Base-by-base conservation (phyloP, 1,140 invertebrate species). In the Leptoteleia sp. region DNA sequence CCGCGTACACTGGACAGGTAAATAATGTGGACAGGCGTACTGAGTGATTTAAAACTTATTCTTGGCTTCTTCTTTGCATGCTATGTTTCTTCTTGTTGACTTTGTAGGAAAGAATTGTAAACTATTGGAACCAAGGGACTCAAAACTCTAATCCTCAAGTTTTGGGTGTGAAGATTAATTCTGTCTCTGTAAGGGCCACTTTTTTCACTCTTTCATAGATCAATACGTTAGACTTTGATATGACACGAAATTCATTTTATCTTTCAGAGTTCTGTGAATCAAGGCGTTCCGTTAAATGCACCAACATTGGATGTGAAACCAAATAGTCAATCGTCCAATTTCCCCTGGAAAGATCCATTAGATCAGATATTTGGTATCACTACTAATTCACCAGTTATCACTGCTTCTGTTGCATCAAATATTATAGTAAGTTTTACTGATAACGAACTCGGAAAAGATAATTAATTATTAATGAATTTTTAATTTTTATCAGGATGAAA, bases 1-100 rank as follows among this genome's bases (percentile, higher is more conserved):
- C 85, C 65, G 81, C 88, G 78, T 88, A 87, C 59, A 89, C 89
- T 45, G 86, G 84, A 86, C 88, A 90, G 88, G 89, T 89, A 88
- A 81, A 72, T 65, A 22, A 65, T 12, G 17, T 16, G 17, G 48
- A n/a, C 1, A 40, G 19, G 57, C 73, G 43, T 80, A 71, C 75
- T 64, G 37, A 76, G 82, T 76, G 75, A 81, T 83, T 82, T 80
- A 82, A 75, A 50, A 75, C 45, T 68, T 67, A 45, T 50, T 61
- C 22, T 65, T 59, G 35, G 67, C 70, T 75, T 62, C 65, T 76
- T 65, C 38, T 65, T 59, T 65, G 50, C 52, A 71, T 78, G 52
- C 43, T 76, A 67, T 76, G 47, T 50, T 76, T 61, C 54, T 72
- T 35, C 12, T 64, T 81, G 42, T 80, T 73, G 43, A 70, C 55